Conservation (phyloP, 1,140 invertebrate genomes). For the Drosophila punjabiensis region DNA sequence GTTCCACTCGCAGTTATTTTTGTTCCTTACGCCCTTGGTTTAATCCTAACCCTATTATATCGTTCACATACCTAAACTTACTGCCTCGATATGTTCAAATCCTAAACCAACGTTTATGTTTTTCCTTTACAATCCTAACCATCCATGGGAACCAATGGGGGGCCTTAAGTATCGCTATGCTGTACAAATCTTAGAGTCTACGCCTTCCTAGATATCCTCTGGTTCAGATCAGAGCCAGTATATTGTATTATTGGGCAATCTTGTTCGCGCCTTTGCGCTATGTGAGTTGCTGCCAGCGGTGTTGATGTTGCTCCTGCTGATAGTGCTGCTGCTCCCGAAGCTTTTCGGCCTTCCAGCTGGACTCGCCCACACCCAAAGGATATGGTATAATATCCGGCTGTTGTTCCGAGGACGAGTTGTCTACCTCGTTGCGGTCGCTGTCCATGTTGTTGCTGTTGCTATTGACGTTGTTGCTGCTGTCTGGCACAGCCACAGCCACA, state of each 20-base stretch:
- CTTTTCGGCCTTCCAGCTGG: constrained; percentile 65
- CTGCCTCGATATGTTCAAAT: constrained; percentile 65
- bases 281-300: constrained; percentile 60
- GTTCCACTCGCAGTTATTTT: constrained; percentile 3
- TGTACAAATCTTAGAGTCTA: constrained; percentile 77
- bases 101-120: constrained; percentile 33
- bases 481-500: constrained; percentile 14
- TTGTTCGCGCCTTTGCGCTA: constrained; percentile 42
- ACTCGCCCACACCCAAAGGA: constrained; percentile 71
- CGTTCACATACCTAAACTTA: constrained; percentile 55
- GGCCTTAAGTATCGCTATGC: constrained; percentile 71
- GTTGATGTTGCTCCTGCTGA: constrained; percentile 36
- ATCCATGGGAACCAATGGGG: constrained; percentile 18
- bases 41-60: constrained; percentile 35
- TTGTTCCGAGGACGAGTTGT: constrained; percentile 66
- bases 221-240: constrained; percentile 10
- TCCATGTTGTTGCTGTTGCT: constrained; percentile 27
- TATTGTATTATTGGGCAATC: constrained; percentile 29
- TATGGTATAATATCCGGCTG: constrained; percentile 83
- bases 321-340: constrained; percentile 46
- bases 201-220: constrained; percentile 19
- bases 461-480: neutral
- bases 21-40: constrained; percentile 28
- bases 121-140: constrained; percentile 43
- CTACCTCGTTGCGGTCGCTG: constrained; percentile 50